Evolutionary conservation across 2,888 invertebrate species (phyloP), one percentile per base, ranked within the genome.

Genomic region (Stenurella melanura): DNA sequence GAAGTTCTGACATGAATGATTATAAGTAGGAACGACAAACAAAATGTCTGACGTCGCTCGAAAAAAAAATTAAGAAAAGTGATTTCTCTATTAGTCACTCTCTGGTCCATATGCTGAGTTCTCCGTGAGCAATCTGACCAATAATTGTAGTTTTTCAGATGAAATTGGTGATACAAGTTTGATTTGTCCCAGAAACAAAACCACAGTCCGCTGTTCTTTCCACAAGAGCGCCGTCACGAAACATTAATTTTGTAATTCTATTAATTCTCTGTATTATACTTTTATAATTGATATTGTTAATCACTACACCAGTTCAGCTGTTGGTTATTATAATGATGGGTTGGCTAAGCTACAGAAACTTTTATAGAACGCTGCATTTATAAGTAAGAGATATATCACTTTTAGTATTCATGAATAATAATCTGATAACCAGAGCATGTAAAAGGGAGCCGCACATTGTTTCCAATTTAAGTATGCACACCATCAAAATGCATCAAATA

Each of bases 241-340:
- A 63, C 63, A 63, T 63, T 63, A 63, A 63, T 18, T 63, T 34
- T 34, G n/a, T 34, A 63, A 63, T 63, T 63, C 30, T 63, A 63
- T 63, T 63, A 63, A 63, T 34, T 63, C 63, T 17, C 17, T 63
- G 38, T 38, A 63, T 63, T 63, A 63, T 63, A 63, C n/a, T 34
- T 34, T 30, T n/a, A 34, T 63, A 63, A 63, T 63, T 63, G 60
- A 21, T 26, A 60, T 60, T 21, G 34, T 63, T 63, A 18, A 34
- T 61, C 26, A 34, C 63, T 34, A 30, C 38, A 12, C 18, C n/a
- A 15, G 38, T 34, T 17, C 63, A 34, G 63, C n/a, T n/a, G 26
- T 21, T 21, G 60, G 21, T 61, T 21, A 61, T 61, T 57, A 57
- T 61, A 61, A 61, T 26, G 26, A 15, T 61, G 26, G 19, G 21